Base-by-base conservation (phyloP, 2,797 vertebrate genomes). In the Enteromius paludinosus region DNA sequence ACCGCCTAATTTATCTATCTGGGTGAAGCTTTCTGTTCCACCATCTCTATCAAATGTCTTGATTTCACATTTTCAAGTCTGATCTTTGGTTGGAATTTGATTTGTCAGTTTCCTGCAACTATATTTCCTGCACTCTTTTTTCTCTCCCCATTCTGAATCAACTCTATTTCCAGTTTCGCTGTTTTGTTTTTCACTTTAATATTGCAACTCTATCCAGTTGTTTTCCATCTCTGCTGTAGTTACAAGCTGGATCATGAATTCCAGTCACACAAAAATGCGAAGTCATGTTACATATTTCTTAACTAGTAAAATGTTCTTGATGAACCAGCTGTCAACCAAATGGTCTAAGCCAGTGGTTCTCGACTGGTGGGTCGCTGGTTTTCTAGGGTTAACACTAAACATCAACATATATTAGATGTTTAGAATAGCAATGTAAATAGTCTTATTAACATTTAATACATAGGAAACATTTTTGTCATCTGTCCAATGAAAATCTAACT, bases 1-100 rank as follows among this genome's bases (percentile, higher is more conserved):
- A 56, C 85, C 90, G 83, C 88, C 89, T 91, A 89, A 85, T 90
- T 90, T 90, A 89, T 88, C 84, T 89, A 78, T 84, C 85, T 89
- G 87, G 90, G 81, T 85, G 85, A 88, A 89, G 86, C 84, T 88
- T 83, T 84, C 47, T 86, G 78, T 84, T 85, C 85, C 78, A 65
- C 77, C 77, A 83, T 90, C 85, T 80, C 88, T 77, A 88, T 86
- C 86, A 82, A 85, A 78, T 86, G 86, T 87, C 90, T n/a, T 90
- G 86, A 85, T 85, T 86, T 83, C 87, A 45, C 81, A 84, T 83
- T 90, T 87, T 90, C 79, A 79, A 83, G 49, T 72, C 69, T 90
- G 71, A 52, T 86, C 81, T 83, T 88, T 88, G 35, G 87, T 82
- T 84, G 81, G 83, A 87, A 85, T 85, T 87, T 85, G 74, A 45